phyloP scores from a whole-genome alignment of 2,888 invertebrate genomes.

The Suillia variegata region DNA sequence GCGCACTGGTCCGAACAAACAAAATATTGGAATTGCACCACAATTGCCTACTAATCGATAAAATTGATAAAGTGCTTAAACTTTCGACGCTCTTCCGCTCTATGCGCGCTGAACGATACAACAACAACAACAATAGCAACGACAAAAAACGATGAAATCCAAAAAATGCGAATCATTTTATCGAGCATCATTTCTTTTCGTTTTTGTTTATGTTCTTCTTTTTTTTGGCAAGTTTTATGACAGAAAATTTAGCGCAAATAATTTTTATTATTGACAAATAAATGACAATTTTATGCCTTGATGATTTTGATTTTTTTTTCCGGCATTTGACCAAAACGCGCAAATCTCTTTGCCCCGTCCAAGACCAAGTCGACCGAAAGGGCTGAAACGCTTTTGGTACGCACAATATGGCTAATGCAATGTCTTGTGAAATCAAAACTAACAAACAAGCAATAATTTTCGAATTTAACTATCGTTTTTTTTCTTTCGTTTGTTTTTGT shows the following conservation, averaged over 20 bases:
- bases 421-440: not conserved
- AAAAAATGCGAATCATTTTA: too few relatives aligned
- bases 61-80: conserved; percentile 27
- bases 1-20: not conserved
- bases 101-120: too few relatives aligned
- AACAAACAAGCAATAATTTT: conserved; percentile 1
- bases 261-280: conserved; percentile 17
- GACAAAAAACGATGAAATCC: not conserved
- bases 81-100: too few relatives aligned
- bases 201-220: not conserved
- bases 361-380: too few relatives aligned
- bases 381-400: too few relatives aligned
- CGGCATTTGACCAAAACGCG: too few relatives aligned
- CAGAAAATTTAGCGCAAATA: conserved; percentile 5
- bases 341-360: too few relatives aligned
- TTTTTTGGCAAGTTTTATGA: not conserved
- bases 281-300: conserved; percentile 32
- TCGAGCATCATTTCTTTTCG: not conserved
- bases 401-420: too few relatives aligned
- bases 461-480: not conserved
- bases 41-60: conserved; percentile 28
- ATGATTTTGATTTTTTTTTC: conserved; percentile 21
- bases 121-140: too few relatives aligned
- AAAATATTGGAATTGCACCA: conserved; percentile 3
- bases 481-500: too few relatives aligned